Base-by-base conservation (phyloP, 2,797 vertebrate genomes). In the Micropoecilia bifurca region DNA sequence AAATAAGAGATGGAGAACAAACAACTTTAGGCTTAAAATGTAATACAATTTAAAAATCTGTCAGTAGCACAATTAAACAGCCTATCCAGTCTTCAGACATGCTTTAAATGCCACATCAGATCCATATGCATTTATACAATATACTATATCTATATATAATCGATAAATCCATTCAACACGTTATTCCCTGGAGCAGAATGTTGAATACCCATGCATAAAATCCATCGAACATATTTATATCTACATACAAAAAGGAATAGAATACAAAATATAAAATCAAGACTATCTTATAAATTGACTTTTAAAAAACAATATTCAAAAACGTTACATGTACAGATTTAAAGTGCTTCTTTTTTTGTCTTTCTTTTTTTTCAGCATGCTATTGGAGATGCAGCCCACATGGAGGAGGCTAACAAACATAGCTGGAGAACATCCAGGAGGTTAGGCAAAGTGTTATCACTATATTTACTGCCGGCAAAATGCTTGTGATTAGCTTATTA, bases 201-300 rank as follows among this genome's bases (percentile, higher is more conserved):
- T 86, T 82, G 86, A 86, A 75, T 90, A 89, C 91, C 86, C 95
- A 95, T 95, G 95, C 95, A 92, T 91, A 85, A 81, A 90, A 89
- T 91, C 80, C 85, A 94, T 91, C 87, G 69, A 90, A 93, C 85
- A 93, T 86, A 93, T 90, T 87, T 88, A 90, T 88, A 83, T 90
- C 85, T 92, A 93, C 80, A 89, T 94, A 95, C 90, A 95, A 93
- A 95, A 95, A 87, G 45, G 74, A 89, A 90, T 92, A 94, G 78
- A 88, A 91, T 93, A 94, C 76, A 89, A 95, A 94, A 94, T 96
- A 95, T 93, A 95, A 95, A 94, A 92, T 83, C 86, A 95, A 94
- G 81, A 93, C 78, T 85, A 88, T 93, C 79, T 91, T 93, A 91
- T 84, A 94, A 93, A 94, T 88, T 46, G 84, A 94, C 90, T 82